phyloP scores from a whole-genome alignment of 1,140 invertebrate species.

The Pseudachorutes palmiensis region DNA sequence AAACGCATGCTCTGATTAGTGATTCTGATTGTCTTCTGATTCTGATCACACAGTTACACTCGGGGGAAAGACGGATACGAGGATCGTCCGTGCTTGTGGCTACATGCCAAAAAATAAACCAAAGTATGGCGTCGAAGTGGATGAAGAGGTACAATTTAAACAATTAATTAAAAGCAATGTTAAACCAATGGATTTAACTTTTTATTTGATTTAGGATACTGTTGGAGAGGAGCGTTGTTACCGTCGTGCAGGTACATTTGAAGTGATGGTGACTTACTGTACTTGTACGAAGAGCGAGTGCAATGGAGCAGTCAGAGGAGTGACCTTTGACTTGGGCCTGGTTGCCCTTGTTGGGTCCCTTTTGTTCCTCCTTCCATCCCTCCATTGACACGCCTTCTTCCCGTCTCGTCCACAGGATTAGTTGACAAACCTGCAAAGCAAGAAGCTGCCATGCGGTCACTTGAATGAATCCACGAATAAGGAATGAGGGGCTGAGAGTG shows the following conservation, averaged over 20 bases:
- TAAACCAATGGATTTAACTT: background rate
- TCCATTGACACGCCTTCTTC: too few species aligned
- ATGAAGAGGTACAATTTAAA: slow-evolving; percentile 5
- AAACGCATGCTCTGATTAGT: background rate
- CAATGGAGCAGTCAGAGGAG: slow-evolving; percentile 48
- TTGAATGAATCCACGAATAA: too few species aligned
- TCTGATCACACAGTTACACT: slow-evolving; percentile 13
- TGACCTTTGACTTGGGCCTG: background rate
- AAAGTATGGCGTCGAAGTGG: slow-evolving; percentile 3
- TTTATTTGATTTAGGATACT: background rate
- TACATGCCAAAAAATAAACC: slow-evolving; percentile 14
- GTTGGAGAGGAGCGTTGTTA: slow-evolving; percentile 27
- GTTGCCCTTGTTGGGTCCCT: background rate
- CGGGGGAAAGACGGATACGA: slow-evolving; percentile 10
- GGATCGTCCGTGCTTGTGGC: slow-evolving; percentile 20
- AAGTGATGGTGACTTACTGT: slow-evolving; percentile 63
- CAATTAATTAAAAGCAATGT: background rate
- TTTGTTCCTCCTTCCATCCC: too few species aligned
- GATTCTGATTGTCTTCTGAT: slow-evolving; percentile 1
- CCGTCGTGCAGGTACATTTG: slow-evolving; percentile 57
- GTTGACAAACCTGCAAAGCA: too few species aligned
- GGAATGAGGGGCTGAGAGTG: too few species aligned
- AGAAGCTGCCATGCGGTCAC: too few species aligned
- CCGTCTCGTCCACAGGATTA: too few species aligned
- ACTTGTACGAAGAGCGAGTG: slow-evolving; percentile 64